Percentiles rank a stretch among this genome's conserved stretches.
phyloP scores from a whole-genome alignment of 2,888 invertebrate species.

The Pseudanteris insignis region DNA sequence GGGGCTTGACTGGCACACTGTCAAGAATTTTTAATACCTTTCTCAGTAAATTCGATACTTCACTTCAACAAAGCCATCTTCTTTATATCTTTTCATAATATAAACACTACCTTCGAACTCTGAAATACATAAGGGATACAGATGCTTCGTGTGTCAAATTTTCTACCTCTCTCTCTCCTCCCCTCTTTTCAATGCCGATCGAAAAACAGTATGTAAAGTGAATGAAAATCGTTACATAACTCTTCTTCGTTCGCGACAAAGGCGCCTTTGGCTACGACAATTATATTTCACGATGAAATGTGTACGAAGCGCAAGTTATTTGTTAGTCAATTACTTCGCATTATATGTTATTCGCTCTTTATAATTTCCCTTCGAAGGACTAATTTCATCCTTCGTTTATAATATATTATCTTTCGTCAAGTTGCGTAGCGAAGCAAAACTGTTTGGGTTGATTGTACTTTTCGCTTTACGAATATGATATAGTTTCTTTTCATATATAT shows the following conservation, averaged over 20 bases:
- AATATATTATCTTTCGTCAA: too few relatives aligned
- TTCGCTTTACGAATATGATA: too few relatives aligned
- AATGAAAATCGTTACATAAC: constrained; percentile 17
- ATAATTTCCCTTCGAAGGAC: too few relatives aligned
- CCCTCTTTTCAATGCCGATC: constrained; percentile 18
- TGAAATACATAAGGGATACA: constrained; percentile 36
- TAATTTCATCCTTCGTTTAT: too few relatives aligned
- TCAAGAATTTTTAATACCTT: constrained; percentile 58
- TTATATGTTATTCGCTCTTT: too few relatives aligned
- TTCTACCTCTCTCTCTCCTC: constrained; percentile 1
- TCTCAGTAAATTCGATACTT: constrained; percentile 50
- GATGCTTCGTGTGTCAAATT: constrained; percentile 37
- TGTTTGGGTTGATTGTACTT: too few relatives aligned
- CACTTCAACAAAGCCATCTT: constrained; percentile 50
- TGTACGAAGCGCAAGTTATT: too few relatives aligned
- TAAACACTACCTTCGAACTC: constrained; percentile 30
- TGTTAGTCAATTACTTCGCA: too few relatives aligned
- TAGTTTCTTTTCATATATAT: too few relatives aligned
- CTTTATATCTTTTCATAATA: constrained; percentile 44
- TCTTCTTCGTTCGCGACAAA: too few relatives aligned
- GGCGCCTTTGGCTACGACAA: too few relatives aligned
- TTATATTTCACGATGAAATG: neutral
- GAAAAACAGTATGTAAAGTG: constrained; percentile 17
- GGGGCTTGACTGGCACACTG: constrained; percentile 53
- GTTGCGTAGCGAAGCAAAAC: too few relatives aligned